Base-by-base conservation (phyloP, 64 coral and sea anemone genomes). In the Porites australiensis region DNA sequence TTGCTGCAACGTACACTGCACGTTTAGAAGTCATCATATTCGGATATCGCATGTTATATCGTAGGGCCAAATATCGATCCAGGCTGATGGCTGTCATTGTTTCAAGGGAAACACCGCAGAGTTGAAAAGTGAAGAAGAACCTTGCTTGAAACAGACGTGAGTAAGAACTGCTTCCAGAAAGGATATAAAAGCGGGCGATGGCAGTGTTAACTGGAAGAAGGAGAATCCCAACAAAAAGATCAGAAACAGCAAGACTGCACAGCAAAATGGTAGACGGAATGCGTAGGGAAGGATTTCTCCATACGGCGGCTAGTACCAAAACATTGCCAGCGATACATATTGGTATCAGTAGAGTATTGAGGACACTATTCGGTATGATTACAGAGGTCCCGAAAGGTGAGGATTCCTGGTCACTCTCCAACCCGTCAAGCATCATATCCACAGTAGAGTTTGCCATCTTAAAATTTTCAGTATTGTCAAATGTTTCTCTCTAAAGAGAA, bases 1-100 rank as follows among this genome's bases (percentile, higher is more conserved):
- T n/a, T 48, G 16, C 13, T 50, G 37, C 16, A 12, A 47, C 19
- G 13, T 44, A 48, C 19, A 19, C 19, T 0, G 7, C 73, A 4
- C 44, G 13, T 46, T 5, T 45, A 2, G 48, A 5, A 13, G 73
- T 52, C 6, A 76, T 16, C 48, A 50, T 2, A 50, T 16, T 3
- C 4, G 73, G 27, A 50, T 76, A 76, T 76, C 73, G 46, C 73
- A 76, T 52, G 15, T 76, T 46, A 19, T 76, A 76, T 13, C 50
- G 73, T 16, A 76, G 73, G 6, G 73, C 73, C 2, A 47, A 45
- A 18, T 50, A 76, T 14, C 73, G 14, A 51, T 76, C 73, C 14
- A 76, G 9, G 47, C 73, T 52, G 5, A 76, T 50, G 7, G 46
- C 46, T 8, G 73, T 76, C 48, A 76, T 19, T 48, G 73, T 76